These are phyloP conservation scores for Drosophila histrio DNA, from an alignment of 2,888 invertebrate species.

Conservation along the genomic window DNA sequence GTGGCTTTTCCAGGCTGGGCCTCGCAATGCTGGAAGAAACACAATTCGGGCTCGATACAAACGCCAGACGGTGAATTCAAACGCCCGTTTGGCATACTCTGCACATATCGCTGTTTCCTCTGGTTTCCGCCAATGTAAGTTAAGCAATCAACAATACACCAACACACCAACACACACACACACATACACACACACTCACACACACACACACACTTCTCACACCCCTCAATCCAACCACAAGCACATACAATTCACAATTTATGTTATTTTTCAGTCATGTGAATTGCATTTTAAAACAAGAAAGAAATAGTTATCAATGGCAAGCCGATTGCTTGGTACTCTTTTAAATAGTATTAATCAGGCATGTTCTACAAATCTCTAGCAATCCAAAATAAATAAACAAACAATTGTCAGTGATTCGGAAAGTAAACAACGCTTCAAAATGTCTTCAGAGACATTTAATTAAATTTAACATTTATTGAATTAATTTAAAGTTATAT, in stretches of 20 bases:
- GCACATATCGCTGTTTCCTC: constrained; percentile 83
- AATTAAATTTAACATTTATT: too few relatives aligned
- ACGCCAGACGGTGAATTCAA: constrained; percentile 83
- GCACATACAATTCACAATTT: constrained; percentile 59
- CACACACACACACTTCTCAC: background rate
- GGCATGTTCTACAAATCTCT: too few relatives aligned
- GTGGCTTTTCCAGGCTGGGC: constrained; percentile 74
- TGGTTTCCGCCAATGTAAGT: constrained; percentile 84
- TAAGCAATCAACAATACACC: constrained; percentile 46
- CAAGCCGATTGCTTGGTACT: background rate
- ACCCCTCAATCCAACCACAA: background rate
- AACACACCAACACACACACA: background rate
- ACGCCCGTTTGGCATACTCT: constrained; percentile 83
- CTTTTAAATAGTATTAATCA: background rate
- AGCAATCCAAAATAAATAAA: too few relatives aligned
- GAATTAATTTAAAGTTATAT: too few relatives aligned
- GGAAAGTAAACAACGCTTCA: too few relatives aligned
- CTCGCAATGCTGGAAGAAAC: constrained; percentile 83
- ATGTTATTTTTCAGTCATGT: constrained; percentile 68
- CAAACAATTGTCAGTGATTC: too few relatives aligned
- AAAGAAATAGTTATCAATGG: too few relatives aligned
- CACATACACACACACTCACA: background rate
- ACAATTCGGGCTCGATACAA: constrained; percentile 83
- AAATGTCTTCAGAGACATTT: too few relatives aligned
- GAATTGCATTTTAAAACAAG: constrained; percentile 71